A percentile compares a stretch with the other conserved stretches of the same genome.
These are phyloP conservation scores for Paradoxurus hermaphroditus DNA, from an alignment of 2,113 vertebrate genomes.

Conservation along the genomic window DNA sequence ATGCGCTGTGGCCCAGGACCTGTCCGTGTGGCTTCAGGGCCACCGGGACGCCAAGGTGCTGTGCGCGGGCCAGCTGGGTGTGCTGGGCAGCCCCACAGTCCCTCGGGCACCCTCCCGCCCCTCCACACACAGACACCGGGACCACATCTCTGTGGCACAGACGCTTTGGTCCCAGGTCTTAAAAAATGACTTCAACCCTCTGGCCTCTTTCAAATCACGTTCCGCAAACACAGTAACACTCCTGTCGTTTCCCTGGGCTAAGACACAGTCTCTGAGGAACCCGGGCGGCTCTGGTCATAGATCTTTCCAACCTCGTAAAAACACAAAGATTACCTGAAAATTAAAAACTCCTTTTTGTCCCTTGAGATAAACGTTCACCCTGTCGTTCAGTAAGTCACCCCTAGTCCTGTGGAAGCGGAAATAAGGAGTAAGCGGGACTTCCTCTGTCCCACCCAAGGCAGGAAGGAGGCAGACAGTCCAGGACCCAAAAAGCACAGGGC, in stretches of 20 bases:
- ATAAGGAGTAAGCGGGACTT: neutral
- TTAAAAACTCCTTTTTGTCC: neutral
- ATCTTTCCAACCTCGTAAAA: neutral
- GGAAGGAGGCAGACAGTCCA: neutral
- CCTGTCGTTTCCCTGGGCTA: neutral
- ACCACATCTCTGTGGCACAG: neutral
- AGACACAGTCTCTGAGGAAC: neutral
- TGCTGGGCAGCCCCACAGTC: neutral
- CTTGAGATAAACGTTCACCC: neutral
- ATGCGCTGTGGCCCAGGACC: neutral
- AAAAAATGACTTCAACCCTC: neutral
- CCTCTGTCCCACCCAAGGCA: neutral
- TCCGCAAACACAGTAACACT: neutral
- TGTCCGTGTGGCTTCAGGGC: neutral
- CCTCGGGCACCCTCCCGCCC: neutral
- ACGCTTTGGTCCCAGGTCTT: neutral
- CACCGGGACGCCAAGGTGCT: neutral
- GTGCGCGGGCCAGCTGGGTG: neutral
- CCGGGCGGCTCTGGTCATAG: neutral
- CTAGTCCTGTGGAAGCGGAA: neutral
- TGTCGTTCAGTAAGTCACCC: neutral
- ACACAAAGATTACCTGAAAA: neutral
- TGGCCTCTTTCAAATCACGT: neutral
- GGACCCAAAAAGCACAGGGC: neutral
- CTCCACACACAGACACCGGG: neutral